A percentile compares a stretch with the other conserved stretches of the same genome.
phyloP scores from a whole-genome alignment of 2,113 vertebrate species.

The Diadophis punctatus region DNA sequence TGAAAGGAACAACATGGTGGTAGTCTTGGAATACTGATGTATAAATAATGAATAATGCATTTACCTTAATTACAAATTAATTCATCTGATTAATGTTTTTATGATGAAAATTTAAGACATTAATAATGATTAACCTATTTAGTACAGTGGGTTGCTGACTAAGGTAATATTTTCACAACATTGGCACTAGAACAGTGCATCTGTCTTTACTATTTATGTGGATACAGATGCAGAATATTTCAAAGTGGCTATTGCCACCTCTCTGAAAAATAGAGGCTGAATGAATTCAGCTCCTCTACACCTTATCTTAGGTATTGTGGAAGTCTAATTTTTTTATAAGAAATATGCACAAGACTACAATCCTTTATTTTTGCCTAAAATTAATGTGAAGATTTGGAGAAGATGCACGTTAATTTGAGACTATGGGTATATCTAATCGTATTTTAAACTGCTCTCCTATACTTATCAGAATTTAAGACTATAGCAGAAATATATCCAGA shows the following conservation, averaged over 20 bases:
- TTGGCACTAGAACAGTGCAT: conserved; percentile 39
- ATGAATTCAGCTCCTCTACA: not conserved
- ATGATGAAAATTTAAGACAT: conserved; percentile 47
- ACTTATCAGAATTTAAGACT: not conserved
- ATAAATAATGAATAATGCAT: conserved; percentile 34
- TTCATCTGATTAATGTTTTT: conserved; percentile 57
- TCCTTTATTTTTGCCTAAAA: not conserved
- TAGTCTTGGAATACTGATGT: conserved; percentile 40
- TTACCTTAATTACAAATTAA: conserved; percentile 48
- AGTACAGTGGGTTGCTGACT: conserved; percentile 46
- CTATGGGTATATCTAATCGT: not conserved
- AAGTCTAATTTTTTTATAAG: not conserved
- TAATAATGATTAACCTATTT: conserved; percentile 61
- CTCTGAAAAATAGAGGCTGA: conserved; percentile 33
- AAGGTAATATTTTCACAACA: conserved; percentile 44
- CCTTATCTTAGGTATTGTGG: conserved; percentile 15
- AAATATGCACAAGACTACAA: not conserved
- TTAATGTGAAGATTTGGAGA: not conserved
- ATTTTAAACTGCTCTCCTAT: not conserved
- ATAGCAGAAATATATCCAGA: not conserved
- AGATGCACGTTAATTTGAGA: not conserved
- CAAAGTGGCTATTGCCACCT: conserved; percentile 9
- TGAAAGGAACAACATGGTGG: conserved; percentile 4
- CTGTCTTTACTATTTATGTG: conserved; percentile 53
- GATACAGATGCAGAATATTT: conserved; percentile 35